Evolutionary conservation across 2,797 vertebrate genomes (phyloP), one percentile per base, ranked within the genome.

Genomic region (Malacoctenus gilli): DNA sequence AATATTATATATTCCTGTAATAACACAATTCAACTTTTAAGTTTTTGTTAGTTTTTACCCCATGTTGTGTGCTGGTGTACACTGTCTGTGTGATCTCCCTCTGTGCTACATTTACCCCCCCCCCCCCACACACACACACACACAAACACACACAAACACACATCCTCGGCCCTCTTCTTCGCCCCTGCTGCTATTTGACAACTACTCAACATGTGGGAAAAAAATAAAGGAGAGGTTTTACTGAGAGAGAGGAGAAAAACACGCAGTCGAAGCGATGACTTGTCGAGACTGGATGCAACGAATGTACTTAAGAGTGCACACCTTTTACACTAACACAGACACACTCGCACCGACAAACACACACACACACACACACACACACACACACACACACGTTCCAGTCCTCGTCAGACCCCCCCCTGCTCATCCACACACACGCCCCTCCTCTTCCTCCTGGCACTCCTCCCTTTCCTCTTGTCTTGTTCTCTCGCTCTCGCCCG

Each of bases 151-250:
- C 11, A 49, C 5, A 57, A 15, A 48, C 6, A 59, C 10, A 56
- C 57, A 56, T 35, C 23, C 47, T 44, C 4, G 3, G n/a, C 28
- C 13, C 18, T 14, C 38, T 18, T 16, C 38, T 30, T 10, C 15
- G 19, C 54, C 52, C 58, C 91, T 61, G 89, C 91, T 74, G 70
- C 80, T 83, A 22, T 91, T 93, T 92, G 92, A 93, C 91, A 90
- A 93, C 91, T 74, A 92, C 91, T 90, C 90, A 94, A 92, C 91
- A 6, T 88, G 89, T 82, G 91, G 90, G 40, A 92, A 94, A 85
- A 88, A 36, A 66, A 42, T 31, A 89, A 84, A 90, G 84, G 72
- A 85, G 86, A 89, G 87, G 87, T 88, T 90, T 85, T 71, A 74
- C 44, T 43, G 73, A 64, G 49, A 36, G 28, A 59, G 55, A 58